phyloP scores from a whole-genome alignment of 2,113 vertebrate species.

The Sula dactylatra region DNA sequence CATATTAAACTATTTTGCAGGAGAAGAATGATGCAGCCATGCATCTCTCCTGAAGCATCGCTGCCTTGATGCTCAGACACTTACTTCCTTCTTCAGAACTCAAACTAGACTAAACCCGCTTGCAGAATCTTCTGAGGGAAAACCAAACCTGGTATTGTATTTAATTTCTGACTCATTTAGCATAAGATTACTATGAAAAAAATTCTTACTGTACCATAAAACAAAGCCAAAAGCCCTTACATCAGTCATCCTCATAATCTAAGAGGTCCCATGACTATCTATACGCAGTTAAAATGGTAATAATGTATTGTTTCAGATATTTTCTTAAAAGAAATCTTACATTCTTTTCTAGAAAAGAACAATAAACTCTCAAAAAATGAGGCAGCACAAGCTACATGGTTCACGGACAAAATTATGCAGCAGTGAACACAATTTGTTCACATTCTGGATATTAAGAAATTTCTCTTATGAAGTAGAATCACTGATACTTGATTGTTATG shows the following conservation, averaged over 20 bases:
- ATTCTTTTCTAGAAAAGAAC: background rate
- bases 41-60: background rate
- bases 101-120: background rate
- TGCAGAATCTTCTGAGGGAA: background rate
- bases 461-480: background rate
- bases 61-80: background rate
- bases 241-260: background rate
- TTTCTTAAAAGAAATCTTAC: background rate
- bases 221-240: background rate
- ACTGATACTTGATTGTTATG: background rate
- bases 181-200: background rate
- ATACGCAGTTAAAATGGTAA: fast-evolving
- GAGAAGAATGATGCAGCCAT: background rate
- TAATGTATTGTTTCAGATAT: background rate
- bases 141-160: background rate
- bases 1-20: background rate
- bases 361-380: background rate
- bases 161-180: background rate
- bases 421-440: background rate
- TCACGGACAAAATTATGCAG: background rate
- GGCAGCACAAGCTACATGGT: fast-evolving
- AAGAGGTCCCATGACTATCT: background rate
- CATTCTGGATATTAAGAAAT: background rate
- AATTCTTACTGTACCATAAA: background rate
- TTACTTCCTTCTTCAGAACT: background rate